Base-by-base conservation (phyloP, 2,113 vertebrate species). In the Gobius niger region DNA sequence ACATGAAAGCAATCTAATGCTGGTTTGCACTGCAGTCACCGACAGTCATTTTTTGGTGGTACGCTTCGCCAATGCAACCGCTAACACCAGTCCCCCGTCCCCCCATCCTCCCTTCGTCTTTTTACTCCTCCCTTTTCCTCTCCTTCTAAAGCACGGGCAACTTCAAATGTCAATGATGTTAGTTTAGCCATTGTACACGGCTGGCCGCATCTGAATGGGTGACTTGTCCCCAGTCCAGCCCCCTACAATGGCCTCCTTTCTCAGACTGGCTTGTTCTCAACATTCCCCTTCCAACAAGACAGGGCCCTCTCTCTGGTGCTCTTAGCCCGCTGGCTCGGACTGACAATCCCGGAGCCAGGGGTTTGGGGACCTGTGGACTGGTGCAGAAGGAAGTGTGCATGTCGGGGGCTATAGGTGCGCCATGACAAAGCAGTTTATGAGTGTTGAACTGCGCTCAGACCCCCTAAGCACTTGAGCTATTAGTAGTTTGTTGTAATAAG, bases 141-240 rank as follows among this genome's bases (percentile, higher is more conserved):
- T 87, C 68, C 57, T 57, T 80, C 84, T 83, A 88, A 92, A 90
- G 91, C 87, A 87, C 70, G 65, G 77, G 88, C 89, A 87, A 88
- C 87, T 93, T 91, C 86, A 91, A 92, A 92, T 93, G 93, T 93
- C 93, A 93, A 78, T 82, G 88, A 93, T 94, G 91, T 94, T 94
- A 91, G 92, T 94, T 93, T 94, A 93, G 90, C 91, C 87, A 93
- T 93, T 94, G 92, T 94, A 90, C 87, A 94, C 79, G 93, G 91
- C 90, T 93, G 91, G 90, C 87, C 85, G 88, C 87, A 78, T 89
- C 91, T 92, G 90, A 94, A 94, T 90, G 90, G 90, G 62, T 85
- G 84, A 89, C 91, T 92, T 94, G 93, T 94, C 90, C 89, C 83
- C 76, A 72, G 91, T 88, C 91, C 91, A 90, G 86, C 87, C 92